phyloP scores from a whole-genome alignment of 2,113 vertebrate species.

The Numida meleagris region DNA sequence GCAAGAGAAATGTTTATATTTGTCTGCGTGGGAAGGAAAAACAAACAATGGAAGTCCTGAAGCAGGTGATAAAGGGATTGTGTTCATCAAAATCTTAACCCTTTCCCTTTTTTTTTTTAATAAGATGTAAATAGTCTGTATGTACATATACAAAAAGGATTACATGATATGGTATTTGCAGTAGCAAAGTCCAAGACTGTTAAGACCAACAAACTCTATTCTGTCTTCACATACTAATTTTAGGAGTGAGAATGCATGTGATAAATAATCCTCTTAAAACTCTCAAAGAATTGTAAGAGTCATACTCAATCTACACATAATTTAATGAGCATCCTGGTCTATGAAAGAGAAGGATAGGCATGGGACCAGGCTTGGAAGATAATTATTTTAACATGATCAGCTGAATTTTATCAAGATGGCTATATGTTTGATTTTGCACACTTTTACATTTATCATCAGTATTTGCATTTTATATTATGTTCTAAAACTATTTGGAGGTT shows the following conservation, averaged over 20 bases:
- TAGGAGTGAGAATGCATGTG: not conserved
- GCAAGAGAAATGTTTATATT: not conserved
- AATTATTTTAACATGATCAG: not conserved
- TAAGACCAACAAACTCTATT: not conserved
- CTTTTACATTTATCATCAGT: not conserved
- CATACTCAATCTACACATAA: not conserved
- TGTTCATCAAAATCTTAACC: not conserved
- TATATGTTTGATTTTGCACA: not conserved
- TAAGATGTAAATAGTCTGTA: not conserved
- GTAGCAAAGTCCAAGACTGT: not conserved
- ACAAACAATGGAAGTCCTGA: not conserved
- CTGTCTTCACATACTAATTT: not conserved
- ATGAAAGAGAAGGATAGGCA: not conserved
- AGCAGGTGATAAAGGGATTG: not conserved
- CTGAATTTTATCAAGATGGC: not conserved
- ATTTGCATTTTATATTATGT: not conserved
- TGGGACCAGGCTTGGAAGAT: not conserved
- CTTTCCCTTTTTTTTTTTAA: not conserved
- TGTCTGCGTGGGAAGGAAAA: not conserved
- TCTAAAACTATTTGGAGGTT: not conserved
- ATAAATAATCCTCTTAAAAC: not conserved
- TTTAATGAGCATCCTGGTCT: not conserved
- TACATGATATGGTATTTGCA: not conserved
- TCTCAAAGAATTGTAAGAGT: not conserved
- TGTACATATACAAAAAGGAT: not conserved